phyloP scores from a whole-genome alignment of 2,888 invertebrate species.

The Leptothorax acervorum region DNA sequence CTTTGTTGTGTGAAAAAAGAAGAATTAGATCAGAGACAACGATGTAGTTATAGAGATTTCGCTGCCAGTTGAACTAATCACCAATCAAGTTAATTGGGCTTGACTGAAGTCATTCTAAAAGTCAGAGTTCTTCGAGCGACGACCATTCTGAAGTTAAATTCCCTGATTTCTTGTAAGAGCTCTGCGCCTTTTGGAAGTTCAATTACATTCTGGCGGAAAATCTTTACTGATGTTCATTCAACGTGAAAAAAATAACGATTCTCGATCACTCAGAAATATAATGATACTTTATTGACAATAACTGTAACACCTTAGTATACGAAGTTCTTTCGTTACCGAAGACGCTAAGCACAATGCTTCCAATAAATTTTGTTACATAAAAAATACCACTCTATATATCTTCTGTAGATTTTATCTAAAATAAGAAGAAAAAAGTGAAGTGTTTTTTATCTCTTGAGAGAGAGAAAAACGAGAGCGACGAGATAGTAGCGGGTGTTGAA shows the following conservation, averaged over 20 bases:
- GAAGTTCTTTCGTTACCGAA: background rate
- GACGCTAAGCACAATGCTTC: background rate
- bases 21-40: background rate
- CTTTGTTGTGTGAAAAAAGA: background rate
- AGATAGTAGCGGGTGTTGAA: constrained; percentile 23
- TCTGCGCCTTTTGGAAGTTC: background rate
- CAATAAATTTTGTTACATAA: background rate
- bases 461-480: background rate
- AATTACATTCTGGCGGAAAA: background rate
- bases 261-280: background rate
- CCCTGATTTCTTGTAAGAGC: background rate
- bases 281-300: constrained; percentile 15
- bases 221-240: background rate
- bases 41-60: background rate
- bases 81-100: background rate
- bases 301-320: background rate
- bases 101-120: background rate
- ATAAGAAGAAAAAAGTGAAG: background rate
- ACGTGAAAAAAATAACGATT: background rate
- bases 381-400: constrained; percentile 9
- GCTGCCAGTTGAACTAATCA: background rate
- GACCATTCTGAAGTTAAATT: background rate
- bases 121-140: background rate
- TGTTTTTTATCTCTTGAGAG: background rate
- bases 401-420: background rate